Conservation (phyloP, 2,797 vertebrate genomes). For the Podarcis siculus region DNA sequence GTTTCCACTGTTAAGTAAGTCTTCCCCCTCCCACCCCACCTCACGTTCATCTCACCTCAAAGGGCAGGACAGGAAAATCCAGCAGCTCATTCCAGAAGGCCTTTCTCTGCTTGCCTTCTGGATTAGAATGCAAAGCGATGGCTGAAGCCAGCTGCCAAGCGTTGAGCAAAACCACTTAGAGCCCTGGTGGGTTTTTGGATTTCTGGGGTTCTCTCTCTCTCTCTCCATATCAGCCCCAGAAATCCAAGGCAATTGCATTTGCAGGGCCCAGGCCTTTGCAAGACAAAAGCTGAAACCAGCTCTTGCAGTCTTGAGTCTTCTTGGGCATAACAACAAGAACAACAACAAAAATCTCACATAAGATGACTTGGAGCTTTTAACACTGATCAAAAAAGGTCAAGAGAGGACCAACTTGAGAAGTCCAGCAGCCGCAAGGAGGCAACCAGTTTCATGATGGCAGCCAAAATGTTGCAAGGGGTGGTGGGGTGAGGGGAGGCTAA, state of each 20-base stretch:
- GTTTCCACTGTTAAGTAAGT: slow-evolving; percentile 99
- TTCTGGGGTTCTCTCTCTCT: neutral
- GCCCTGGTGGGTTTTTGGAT: neutral
- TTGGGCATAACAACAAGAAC: no score
- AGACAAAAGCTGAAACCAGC: neutral
- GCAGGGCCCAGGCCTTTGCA: neutral
- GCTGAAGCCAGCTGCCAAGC: neutral
- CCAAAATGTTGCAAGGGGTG: neutral
- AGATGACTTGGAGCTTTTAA: no score
- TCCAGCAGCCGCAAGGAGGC: no score
- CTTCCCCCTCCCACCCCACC: neutral
- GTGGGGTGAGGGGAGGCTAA: neutral
- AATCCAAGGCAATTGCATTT: neutral
- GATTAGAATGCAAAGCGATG: neutral
- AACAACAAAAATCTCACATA: no score
- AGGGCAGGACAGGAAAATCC: neutral
- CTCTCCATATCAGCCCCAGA: neutral
- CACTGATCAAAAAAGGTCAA: no score
- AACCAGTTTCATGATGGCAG: no score
- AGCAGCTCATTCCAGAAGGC: neutral
- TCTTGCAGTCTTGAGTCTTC: neutral
- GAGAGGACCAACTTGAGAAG: no score
- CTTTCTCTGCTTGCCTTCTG: neutral
- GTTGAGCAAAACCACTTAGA: neutral
- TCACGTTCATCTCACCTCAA: rapidly evolving